These are phyloP conservation scores for Malurus leucopterus DNA, from an alignment of 2,797 vertebrate species.

Conservation along the genomic window DNA sequence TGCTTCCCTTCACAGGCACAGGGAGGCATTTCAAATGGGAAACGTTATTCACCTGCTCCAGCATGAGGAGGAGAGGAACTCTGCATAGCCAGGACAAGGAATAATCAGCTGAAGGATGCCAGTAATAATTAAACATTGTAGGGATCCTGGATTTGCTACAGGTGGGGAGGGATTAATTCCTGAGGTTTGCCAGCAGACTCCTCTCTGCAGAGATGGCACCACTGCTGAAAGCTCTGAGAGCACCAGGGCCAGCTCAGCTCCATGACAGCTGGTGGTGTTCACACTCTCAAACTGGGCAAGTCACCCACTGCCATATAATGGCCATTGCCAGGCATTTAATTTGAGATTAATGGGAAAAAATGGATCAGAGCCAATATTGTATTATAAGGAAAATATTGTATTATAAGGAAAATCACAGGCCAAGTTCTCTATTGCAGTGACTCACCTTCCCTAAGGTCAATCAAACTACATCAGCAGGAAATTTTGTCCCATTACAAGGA, in stretches of 20 bases:
- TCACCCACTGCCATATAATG: neutral
- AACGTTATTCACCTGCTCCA: neutral
- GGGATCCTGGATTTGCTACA: neutral
- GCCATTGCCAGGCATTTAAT: neutral
- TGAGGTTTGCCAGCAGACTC: neutral
- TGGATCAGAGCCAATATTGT: neutral
- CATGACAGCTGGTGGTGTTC: neutral
- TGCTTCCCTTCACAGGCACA: accelerated
- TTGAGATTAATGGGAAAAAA: neutral
- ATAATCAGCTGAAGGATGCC: neutral
- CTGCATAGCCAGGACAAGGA: neutral
- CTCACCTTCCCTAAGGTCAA: conserved; percentile 14
- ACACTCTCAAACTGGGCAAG: neutral
- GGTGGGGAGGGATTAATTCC: neutral
- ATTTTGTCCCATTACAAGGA: neutral
- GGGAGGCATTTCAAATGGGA: neutral
- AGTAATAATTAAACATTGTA: neutral
- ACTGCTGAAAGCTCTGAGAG: neutral
- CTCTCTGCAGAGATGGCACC: neutral
- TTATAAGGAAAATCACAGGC: neutral
- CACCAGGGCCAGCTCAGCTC: neutral
- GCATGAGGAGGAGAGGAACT: neutral
- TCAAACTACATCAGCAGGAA: neutral
- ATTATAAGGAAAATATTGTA: neutral
- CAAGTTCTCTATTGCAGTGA: neutral